These are phyloP conservation scores for Macrophya alboannulata DNA, from an alignment of 2,888 invertebrate genomes.

Conservation along the genomic window DNA sequence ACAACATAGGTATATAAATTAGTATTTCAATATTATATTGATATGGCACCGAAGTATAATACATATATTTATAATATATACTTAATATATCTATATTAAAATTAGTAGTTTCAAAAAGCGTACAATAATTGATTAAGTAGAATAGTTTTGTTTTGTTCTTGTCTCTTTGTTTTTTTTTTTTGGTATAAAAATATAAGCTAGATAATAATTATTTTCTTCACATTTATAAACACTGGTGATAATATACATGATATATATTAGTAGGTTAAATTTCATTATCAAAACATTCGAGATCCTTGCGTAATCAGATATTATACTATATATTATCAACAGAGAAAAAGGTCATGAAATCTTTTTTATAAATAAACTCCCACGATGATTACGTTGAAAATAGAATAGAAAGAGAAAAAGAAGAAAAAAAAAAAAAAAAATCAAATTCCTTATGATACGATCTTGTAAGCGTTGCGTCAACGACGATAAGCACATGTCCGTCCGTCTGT, in stretches of 20 bases:
- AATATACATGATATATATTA: background rate
- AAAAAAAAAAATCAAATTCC: background rate
- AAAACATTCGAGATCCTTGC: background rate
- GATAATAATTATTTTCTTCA: background rate
- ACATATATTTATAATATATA: background rate
- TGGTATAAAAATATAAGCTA: constrained; percentile 31
- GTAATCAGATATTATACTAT: background rate
- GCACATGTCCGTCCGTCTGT: background rate
- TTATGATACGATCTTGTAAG: background rate
- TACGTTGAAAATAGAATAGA: background rate
- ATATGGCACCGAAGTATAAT: constrained; percentile 1
- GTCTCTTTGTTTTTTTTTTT: background rate
- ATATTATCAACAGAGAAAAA: constrained; percentile 6
- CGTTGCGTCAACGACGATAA: background rate
- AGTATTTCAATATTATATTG: constrained; percentile 21
- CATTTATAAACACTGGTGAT: background rate
- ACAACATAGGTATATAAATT: background rate
- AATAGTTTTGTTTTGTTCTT: background rate
- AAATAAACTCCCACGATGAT: background rate
- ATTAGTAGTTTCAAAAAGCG: background rate
- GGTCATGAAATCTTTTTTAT: background rate
- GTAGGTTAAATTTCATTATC: background rate
- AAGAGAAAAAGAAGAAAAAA: background rate
- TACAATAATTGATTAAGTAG: background rate
- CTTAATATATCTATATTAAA: background rate